phyloP scores from a whole-genome alignment of 2,113 vertebrate genomes.

The Vanacampus margaritifer region DNA sequence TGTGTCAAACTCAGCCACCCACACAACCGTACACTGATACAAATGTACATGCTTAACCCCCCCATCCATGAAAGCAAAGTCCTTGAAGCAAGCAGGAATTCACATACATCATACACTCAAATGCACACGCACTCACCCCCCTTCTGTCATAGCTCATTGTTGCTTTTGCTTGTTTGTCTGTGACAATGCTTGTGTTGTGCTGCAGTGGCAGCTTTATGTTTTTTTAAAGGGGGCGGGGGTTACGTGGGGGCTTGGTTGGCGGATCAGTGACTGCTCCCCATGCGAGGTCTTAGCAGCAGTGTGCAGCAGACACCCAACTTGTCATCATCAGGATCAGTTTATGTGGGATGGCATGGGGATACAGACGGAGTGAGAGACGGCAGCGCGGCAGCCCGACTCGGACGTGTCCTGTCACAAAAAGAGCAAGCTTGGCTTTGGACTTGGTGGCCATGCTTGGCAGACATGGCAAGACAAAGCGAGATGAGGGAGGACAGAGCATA shows the following conservation, averaged over 20 bases:
- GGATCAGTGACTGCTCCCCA: constrained; percentile 50
- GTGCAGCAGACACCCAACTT: constrained; percentile 52
- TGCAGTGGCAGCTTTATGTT: constrained; percentile 81
- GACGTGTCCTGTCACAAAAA: constrained; percentile 37
- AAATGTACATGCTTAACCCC: constrained; percentile 35
- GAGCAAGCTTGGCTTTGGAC: constrained; percentile 29
- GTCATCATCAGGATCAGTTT: constrained; percentile 46
- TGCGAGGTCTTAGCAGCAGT: constrained; percentile 51
- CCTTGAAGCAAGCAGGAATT: constrained; percentile 45
- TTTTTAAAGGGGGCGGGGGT: constrained; percentile 35
- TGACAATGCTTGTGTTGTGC: constrained; percentile 72
- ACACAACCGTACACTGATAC: constrained; percentile 13
- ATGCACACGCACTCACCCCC: constrained; percentile 10
- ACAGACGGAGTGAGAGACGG: constrained; percentile 3
- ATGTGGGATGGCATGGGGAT: constrained; percentile 15
- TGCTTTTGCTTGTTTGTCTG: constrained; percentile 77
- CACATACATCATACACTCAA: constrained; percentile 29
- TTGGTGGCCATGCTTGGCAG: constrained; percentile 50
- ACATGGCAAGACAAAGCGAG: constrained; percentile 26
- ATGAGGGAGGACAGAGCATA: constrained; percentile 27
- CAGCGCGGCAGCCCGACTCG: constrained; percentile 28
- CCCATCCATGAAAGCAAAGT: constrained; percentile 34
- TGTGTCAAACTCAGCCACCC: constrained; percentile 29
- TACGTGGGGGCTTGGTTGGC: not conserved
- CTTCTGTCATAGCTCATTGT: constrained; percentile 68